phyloP scores from a whole-genome alignment of 2,888 invertebrate species.

The Lasioglossum oenotherae region DNA sequence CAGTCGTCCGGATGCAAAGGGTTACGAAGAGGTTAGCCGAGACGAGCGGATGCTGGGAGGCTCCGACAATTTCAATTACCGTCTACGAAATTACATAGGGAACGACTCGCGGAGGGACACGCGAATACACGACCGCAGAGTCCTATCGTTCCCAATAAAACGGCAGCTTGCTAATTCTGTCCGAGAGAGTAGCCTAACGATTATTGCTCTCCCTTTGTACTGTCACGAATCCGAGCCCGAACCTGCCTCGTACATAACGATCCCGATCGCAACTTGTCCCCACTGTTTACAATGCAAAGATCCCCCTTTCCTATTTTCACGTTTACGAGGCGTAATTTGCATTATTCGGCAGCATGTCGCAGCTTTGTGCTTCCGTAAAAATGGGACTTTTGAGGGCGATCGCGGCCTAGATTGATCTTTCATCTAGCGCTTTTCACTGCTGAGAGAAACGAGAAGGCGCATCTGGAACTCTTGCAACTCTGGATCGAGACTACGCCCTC shows the following conservation, averaged over 20 bases:
- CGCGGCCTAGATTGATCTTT: too few relatives aligned
- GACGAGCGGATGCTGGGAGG: conserved; percentile 30
- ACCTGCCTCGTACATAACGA: background rate
- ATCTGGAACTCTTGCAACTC: too few relatives aligned
- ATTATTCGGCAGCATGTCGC: too few relatives aligned
- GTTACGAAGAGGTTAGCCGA: conserved; percentile 19
- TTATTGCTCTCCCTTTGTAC: conserved; percentile 42
- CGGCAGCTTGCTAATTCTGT: conserved; percentile 32
- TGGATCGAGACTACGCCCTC: too few relatives aligned
- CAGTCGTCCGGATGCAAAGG: conserved; percentile 27
- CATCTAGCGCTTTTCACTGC: too few relatives aligned
- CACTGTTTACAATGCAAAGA: too few relatives aligned
- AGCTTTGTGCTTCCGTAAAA: too few relatives aligned
- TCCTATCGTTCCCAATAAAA: conserved; percentile 39
- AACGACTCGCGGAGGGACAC: conserved; percentile 13
- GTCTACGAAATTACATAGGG: conserved; percentile 35
- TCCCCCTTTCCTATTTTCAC: too few relatives aligned
- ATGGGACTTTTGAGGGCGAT: too few relatives aligned
- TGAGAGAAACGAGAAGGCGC: too few relatives aligned
- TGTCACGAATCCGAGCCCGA: background rate
- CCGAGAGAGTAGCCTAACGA: conserved; percentile 27
- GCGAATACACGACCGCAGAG: conserved; percentile 20
- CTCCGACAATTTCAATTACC: conserved; percentile 53
- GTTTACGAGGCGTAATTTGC: too few relatives aligned
- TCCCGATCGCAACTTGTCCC: too few relatives aligned